A percentile compares a stretch with the other conserved stretches of the same genome.
Evolutionary conservation across 1,140 invertebrate genomes (phyloP).

Genomic region (Ips typographus): DNA sequence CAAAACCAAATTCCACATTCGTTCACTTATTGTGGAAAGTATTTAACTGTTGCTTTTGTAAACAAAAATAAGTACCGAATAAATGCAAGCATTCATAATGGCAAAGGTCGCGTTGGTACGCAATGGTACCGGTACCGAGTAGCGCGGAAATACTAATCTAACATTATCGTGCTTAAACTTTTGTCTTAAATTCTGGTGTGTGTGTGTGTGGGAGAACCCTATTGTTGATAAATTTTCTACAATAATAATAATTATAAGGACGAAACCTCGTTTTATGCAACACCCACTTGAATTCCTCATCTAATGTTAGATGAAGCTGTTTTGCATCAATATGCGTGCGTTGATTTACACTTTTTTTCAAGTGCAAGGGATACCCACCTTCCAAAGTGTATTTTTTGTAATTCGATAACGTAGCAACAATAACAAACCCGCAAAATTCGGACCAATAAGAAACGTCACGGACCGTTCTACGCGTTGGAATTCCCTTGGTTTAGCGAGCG

Average conservation of each 20-base stretch:
- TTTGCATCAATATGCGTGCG: not conserved
- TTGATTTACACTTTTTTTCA: not conserved
- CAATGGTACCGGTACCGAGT: not conserved
- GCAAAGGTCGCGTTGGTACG: not conserved
- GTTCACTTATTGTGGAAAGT: not conserved
- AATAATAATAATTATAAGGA: not conserved
- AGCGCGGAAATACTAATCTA: not conserved
- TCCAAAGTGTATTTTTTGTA: too few relatives aligned
- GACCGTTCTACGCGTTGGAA: not conserved
- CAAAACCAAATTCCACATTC: not conserved
- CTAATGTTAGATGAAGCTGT: not conserved
- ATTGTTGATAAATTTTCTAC: not conserved
- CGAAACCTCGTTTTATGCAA: not conserved
- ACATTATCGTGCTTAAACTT: slow-evolving; percentile 1
- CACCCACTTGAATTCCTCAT: not conserved
- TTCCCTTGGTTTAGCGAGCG: not conserved
- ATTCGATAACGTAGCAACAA: not conserved
- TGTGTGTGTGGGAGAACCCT: not conserved
- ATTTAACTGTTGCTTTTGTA: not conserved
- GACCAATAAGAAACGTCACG: not conserved
- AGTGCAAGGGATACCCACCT: not conserved
- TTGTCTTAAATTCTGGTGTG: not conserved
- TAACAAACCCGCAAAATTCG: not conserved
- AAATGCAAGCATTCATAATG: not conserved
- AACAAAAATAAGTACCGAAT: not conserved